Evolutionary conservation across 2,888 invertebrate genomes (phyloP).

Genomic region (Cephalotes varians): DNA sequence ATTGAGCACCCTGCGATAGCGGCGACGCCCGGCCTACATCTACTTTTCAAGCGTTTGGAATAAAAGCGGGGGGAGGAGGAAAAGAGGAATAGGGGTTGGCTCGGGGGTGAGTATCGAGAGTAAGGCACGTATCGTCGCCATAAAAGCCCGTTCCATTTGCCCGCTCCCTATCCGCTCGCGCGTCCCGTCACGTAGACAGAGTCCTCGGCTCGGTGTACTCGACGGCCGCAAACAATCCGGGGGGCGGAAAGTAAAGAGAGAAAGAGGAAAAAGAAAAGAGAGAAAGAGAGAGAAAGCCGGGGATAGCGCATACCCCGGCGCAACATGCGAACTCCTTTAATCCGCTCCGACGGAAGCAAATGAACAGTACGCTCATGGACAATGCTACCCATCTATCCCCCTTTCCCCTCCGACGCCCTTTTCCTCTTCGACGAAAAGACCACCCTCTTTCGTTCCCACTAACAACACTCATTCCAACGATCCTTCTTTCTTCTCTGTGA

Average conservation of each 20-base stretch:
- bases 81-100: conserved; percentile 32
- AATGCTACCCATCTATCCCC: conserved; percentile 67
- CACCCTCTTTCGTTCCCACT: neutral
- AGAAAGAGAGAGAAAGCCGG: neutral
- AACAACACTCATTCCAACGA: neutral
- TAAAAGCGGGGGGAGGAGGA: conserved; percentile 41
- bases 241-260: conserved; percentile 40
- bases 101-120: conserved; percentile 30
- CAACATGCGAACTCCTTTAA: conserved; percentile 78
- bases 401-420: conserved; percentile 5
- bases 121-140: conserved; percentile 57
- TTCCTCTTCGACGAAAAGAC: neutral
- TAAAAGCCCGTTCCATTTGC: conserved; percentile 76
- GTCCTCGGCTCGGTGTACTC: conserved; percentile 60
- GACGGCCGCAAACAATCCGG: conserved; percentile 71
- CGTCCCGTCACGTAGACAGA: conserved; percentile 64
- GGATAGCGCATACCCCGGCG: conserved; percentile 5
- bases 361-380: conserved; percentile 76
- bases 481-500: conserved; percentile 44
- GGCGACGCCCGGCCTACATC: neutral
- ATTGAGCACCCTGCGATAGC: conserved; percentile 14
- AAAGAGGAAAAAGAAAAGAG: conserved; percentile 29
- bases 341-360: conserved; percentile 79
- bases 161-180: conserved; percentile 51
- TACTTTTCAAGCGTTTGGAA: conserved; percentile 39